Base-by-base conservation (phyloP, 2,888 invertebrate genomes). In the Lithophane ornitopus region DNA sequence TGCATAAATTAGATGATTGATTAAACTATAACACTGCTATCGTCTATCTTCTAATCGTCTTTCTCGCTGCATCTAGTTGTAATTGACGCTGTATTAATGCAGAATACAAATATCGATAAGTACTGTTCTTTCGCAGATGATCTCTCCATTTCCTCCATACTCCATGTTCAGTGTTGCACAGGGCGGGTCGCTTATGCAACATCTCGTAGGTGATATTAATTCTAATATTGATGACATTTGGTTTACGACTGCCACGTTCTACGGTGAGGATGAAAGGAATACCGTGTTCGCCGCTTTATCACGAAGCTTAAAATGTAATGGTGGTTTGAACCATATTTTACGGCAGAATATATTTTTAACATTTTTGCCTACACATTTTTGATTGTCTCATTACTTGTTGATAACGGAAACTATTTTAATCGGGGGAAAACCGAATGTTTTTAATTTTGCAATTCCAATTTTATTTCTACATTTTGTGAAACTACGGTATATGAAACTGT, bases 121-220 rank as follows among this genome's bases (percentile, higher is more conserved):
- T 34, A 14, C 8, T 16, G 54, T 54, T 26, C 14, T 19, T 12
- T n/a, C 19, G 28, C 46, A 46, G 4, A 65, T 75, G 7, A 46
- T 63, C 52, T 54, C 65, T 82, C 56, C 80, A 79, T 74, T 74
- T 34, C 7, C 22, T 52, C 19, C 8, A 14, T 62, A 46, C 52
- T 84, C 84, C n/a, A 22, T 34, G 69, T 3, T 1, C 12, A n/a
- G n/a, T 78, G 34, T 62, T 82, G 82, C 82, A 81, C 63, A 79
- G 78, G 77, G 66, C 41, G 67, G n/a, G n/a, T 46, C 66, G 26
- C 67, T 81, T 80, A 86, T 87, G 87, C 76, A 80, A 75, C 74
- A 56, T 46, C 78, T 82, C 76, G 82, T 76, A 76, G 75, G 81
- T 72, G 70, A 81, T 87, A 79, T 84, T 80, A 84, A 85, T 81